A percentile compares a stretch with the other conserved stretches of the same genome.
Evolutionary conservation across 2,797 vertebrate genomes (phyloP).

Genomic region (Malacoctenus gilli): DNA sequence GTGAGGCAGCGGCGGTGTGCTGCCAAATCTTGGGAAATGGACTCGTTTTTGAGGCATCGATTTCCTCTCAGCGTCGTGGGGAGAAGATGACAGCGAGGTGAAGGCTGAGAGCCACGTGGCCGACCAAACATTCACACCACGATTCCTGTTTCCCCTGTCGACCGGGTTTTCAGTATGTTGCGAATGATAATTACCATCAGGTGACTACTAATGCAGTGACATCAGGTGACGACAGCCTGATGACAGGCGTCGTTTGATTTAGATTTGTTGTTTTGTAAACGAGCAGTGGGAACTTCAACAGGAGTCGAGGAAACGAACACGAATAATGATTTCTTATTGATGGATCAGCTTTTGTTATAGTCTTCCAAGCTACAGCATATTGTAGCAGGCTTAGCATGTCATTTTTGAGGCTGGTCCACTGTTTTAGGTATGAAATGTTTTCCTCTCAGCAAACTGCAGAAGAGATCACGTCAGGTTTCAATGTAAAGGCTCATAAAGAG

Average conservation of each 20-base stretch:
- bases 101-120: slow-evolving; percentile 65
- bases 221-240: slow-evolving; percentile 28
- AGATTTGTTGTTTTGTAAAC: slow-evolving; percentile 31
- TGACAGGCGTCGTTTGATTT: slow-evolving; percentile 35
- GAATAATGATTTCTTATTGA: background rate
- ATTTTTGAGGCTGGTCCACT: too few relatives aligned
- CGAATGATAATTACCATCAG: slow-evolving; percentile 24
- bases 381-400: too few relatives aligned
- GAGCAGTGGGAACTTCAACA: slow-evolving; percentile 10
- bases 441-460: too few relatives aligned
- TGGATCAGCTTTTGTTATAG: too few relatives aligned
- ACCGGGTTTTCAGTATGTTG: slow-evolving; percentile 25
- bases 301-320: background rate
- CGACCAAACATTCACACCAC: slow-evolving; percentile 67
- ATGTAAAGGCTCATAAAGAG: too few relatives aligned
- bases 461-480: too few relatives aligned
- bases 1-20: slow-evolving; percentile 58
- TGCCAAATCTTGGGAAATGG: slow-evolving; percentile 73
- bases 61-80: slow-evolving; percentile 72
- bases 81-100: slow-evolving; percentile 55
- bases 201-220: slow-evolving; percentile 50
- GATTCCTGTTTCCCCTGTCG: slow-evolving; percentile 45
- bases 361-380: background rate
- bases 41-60: slow-evolving; percentile 70
- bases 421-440: too few relatives aligned